A percentile compares a stretch with the other conserved stretches of the same genome.
phyloP scores from a whole-genome alignment of 1,140 invertebrate genomes.

The Aphelinus atriplicis region DNA sequence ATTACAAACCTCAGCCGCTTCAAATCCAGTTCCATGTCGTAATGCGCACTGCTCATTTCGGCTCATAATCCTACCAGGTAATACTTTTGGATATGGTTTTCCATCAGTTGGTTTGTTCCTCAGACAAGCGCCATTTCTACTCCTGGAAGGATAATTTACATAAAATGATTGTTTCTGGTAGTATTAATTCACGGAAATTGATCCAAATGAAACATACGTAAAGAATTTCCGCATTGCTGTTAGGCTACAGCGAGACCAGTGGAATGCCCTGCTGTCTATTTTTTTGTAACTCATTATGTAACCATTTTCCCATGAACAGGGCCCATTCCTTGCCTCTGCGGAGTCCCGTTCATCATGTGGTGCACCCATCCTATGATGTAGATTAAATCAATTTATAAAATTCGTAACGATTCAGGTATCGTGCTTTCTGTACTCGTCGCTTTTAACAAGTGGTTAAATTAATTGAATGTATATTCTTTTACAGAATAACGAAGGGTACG shows the following conservation, averaged over 20 bases:
- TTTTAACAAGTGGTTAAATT: neutral
- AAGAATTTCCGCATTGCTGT: neutral
- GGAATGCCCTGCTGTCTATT: neutral
- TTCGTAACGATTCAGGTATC: too few species aligned
- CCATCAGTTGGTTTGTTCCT: constrained; percentile 4
- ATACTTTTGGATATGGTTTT: neutral
- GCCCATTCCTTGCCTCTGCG: neutral
- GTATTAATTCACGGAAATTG: neutral
- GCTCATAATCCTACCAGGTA: neutral
- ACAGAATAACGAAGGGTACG: too few species aligned
- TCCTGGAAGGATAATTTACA: neutral
- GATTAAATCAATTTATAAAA: neutral
- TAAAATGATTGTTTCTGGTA: neutral
- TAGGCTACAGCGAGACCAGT: neutral
- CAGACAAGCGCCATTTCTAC: neutral
- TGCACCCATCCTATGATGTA: neutral
- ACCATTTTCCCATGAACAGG: neutral
- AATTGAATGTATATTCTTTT: neutral
- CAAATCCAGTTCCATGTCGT: too few species aligned
- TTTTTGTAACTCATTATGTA: constrained; percentile 7
- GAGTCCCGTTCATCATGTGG: neutral
- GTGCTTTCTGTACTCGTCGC: neutral
- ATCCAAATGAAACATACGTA: neutral
- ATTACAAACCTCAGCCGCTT: too few species aligned
- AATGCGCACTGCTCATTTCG: constrained; percentile 1